Evolutionary conservation across 1,140 invertebrate species (phyloP), one percentile per base, ranked within the genome.

Genomic region (Acromyrmex charruanus): DNA sequence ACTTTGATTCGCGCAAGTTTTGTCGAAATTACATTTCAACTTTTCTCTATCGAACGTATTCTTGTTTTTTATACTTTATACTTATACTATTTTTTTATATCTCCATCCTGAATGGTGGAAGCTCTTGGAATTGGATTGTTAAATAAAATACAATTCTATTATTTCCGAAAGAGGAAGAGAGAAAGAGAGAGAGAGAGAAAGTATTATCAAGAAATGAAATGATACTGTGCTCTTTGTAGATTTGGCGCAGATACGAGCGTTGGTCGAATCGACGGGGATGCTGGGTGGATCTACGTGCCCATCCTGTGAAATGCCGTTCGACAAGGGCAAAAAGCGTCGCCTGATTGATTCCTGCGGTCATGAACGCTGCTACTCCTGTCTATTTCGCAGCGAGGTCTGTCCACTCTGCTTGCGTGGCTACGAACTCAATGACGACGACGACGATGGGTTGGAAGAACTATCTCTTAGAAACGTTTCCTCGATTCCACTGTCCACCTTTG

Each of bases 341-440:
- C 96, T 99, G 91, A 98, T 99, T 94, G 98, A 99, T 95, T 97
- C 98, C 75, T 99, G 98, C 95, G 98, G 98, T 87, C 98, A 99
- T 96, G 98, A 99, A 93, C 96, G 98, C 65, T 99, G 98, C 95
- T 99, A 99, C 96, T 97, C 98, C 87, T 99, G 98, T 95, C 97
- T 99, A 96, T 98, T 99, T 95, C 97, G 97, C 91, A 98, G 97
- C 95, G 98, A 99, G 94, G 96, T 97, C 39, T 99, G 98, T 94
- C 98, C 98, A n/a, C 96, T 99, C 35, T 99, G 98, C 94, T 69
- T 89, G 18, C 87, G 86, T 25, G 91, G 93, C 61, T 92, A 93
- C 74, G 87, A 85, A 63, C 86, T 88, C 80, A 91, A 93, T 51
- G 88, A 92, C 66, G 90, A 92, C 58, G 91, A 92, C 71, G 90